phyloP scores from a whole-genome alignment of 2,113 vertebrate species.

The Andinoacara biseriatus region DNA sequence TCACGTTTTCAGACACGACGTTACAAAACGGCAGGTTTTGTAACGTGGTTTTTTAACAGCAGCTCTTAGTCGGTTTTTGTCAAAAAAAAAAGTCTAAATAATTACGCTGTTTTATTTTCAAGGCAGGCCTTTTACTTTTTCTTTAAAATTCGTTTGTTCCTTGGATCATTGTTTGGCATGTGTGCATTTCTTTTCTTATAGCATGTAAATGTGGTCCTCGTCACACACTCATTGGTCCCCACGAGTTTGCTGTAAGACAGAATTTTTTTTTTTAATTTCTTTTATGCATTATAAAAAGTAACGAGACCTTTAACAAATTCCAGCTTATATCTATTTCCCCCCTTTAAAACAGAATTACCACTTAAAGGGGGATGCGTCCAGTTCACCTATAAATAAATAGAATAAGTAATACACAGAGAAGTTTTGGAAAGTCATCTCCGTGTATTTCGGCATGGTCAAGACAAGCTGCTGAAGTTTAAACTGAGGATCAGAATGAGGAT shows the following conservation, averaged over 20 bases:
- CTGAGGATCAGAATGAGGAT: background rate
- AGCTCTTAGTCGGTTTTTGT: background rate
- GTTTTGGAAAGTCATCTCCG: background rate
- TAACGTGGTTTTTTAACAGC: slow-evolving; percentile 41
- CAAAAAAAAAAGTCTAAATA: background rate
- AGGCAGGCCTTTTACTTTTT: background rate
- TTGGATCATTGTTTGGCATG: background rate
- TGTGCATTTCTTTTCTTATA: background rate
- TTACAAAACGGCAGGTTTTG: slow-evolving; percentile 60
- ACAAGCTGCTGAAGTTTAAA: background rate
- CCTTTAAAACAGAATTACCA: background rate
- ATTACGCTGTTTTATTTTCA: background rate
- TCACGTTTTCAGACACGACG: slow-evolving; percentile 55
- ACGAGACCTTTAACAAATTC: background rate
- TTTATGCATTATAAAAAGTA: background rate
- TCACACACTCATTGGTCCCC: no score
- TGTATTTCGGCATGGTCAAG: background rate
- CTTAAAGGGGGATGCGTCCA: background rate
- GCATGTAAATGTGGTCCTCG: background rate
- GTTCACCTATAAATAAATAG: background rate
- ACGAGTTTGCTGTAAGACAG: no score
- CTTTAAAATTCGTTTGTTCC: background rate
- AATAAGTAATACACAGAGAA: background rate
- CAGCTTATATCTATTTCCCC: background rate
- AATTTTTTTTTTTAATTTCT: no score